A percentile compares a stretch with the other conserved stretches of the same genome.
Conservation (phyloP, 2,888 invertebrate species). For the Phalera bucephala region DNA sequence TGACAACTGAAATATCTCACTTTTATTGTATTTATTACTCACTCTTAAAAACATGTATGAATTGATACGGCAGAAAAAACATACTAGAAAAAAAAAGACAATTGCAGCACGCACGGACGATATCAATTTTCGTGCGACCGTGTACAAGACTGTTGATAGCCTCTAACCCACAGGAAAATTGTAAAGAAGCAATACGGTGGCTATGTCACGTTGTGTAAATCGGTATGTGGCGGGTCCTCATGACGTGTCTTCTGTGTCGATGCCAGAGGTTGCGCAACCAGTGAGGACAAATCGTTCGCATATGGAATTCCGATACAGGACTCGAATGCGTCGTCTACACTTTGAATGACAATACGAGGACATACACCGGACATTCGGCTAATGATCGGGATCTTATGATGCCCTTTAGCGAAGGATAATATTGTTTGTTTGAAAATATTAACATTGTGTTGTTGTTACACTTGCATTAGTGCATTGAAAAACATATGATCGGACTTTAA, state of each 20-base stretch:
- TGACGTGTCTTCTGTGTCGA: constrained; percentile 48
- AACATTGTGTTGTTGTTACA: too few relatives aligned
- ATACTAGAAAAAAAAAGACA: constrained; percentile 2
- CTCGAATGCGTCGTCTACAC: constrained; percentile 32
- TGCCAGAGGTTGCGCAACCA: constrained; percentile 46
- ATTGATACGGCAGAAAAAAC: constrained; percentile 2
- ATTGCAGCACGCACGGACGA: constrained; percentile 17
- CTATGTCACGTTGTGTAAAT: constrained; percentile 59
- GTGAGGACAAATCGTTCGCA: constrained; percentile 50
- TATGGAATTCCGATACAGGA: constrained; percentile 53
- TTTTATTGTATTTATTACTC: background rate
- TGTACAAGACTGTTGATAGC: constrained; percentile 30
- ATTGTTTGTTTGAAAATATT: too few relatives aligned
- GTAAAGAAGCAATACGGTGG: constrained; percentile 62
- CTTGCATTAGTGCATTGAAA: too few relatives aligned
- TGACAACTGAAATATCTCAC: too few relatives aligned
- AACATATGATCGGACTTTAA: too few relatives aligned
- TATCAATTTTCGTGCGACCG: constrained; percentile 31
- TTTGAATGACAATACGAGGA: constrained; percentile 25
- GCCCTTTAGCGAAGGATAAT: constrained; percentile 14
- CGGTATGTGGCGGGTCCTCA: constrained; percentile 43
- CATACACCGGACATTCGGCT: constrained; percentile 25
- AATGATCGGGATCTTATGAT: constrained; percentile 10
- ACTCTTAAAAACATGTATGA: background rate
- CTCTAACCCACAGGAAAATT: constrained; percentile 61